Conservation (phyloP, 2,888 invertebrate genomes). For the Cheilosia grossa region DNA sequence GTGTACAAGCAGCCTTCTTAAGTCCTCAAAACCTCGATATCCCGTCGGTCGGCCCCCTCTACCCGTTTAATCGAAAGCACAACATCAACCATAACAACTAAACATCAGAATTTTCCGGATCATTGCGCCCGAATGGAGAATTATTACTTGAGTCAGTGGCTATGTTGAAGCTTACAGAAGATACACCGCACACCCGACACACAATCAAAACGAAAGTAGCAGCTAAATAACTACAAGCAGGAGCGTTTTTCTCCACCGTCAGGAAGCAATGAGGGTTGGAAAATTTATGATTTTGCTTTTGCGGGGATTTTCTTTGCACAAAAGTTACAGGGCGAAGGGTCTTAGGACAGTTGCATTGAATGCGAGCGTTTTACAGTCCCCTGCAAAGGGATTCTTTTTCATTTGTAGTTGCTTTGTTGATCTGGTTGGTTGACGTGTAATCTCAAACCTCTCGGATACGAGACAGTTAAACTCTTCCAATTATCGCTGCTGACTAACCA, state of each 20-base stretch:
- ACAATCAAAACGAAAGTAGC: conserved; percentile 63
- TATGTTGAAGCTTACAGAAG: conserved; percentile 10
- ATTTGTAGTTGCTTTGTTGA: background rate
- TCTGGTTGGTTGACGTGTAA: background rate
- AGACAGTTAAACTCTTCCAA: conserved; percentile 12
- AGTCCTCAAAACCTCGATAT: conserved; percentile 27
- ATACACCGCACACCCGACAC: conserved; percentile 25
- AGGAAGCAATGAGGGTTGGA: conserved; percentile 69
- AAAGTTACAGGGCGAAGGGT: background rate
- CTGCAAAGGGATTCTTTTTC: background rate
- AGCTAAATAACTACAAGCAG: conserved; percentile 65
- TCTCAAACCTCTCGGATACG: background rate
- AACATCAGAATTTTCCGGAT: conserved; percentile 70
- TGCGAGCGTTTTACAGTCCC: background rate
- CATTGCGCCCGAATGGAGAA: conserved; percentile 73
- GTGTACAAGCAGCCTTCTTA: conserved; percentile 19
- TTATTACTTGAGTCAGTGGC: conserved; percentile 70
- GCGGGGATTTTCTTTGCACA: background rate
- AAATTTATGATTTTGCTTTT: conserved; percentile 69
- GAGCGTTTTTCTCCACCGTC: conserved; percentile 41
- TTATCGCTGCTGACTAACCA: conserved; percentile 18
- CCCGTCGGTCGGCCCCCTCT: background rate
- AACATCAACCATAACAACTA: conserved; percentile 51
- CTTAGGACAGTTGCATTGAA: conserved; percentile 9
- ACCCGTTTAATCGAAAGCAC: background rate